phyloP scores from a whole-genome alignment of 2,888 invertebrate genomes.

The Andrena hattorfiana region DNA sequence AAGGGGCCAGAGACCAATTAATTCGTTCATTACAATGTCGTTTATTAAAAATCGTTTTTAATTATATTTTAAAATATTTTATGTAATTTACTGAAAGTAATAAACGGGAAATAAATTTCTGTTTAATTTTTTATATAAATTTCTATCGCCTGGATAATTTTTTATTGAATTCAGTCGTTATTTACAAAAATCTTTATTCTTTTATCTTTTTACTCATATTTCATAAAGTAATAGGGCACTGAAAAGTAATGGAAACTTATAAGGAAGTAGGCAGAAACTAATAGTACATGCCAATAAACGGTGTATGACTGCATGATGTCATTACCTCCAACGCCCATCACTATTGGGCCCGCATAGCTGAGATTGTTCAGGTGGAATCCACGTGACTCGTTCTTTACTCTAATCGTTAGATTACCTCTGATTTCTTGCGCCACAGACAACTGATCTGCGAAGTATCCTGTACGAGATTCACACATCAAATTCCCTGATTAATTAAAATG shows the following conservation, averaged over 20 bases:
- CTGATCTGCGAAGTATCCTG: slow-evolving; percentile 94
- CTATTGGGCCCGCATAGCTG: slow-evolving; percentile 98
- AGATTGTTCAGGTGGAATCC: slow-evolving; percentile 95
- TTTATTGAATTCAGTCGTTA: background rate
- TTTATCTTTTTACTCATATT: background rate
- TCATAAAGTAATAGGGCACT: background rate
- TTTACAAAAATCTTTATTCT: background rate
- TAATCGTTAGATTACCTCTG: slow-evolving; percentile 91
- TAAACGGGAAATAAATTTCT: background rate
- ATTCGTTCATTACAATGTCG: background rate
- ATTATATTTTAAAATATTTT: background rate
- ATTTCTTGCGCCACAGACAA: slow-evolving; percentile 92
- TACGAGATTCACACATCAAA: slow-evolving; percentile 21
- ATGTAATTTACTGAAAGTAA: background rate
- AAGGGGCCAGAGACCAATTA: background rate
- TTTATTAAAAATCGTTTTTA: background rate
- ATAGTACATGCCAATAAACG: too few species aligned
- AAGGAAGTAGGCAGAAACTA: too few species aligned
- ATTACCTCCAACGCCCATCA: slow-evolving; percentile 98
- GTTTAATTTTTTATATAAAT: background rate
- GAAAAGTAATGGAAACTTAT: background rate
- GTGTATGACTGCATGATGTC: slow-evolving; percentile 16
- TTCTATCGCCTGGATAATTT: background rate
- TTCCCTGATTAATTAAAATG: background rate
- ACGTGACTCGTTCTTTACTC: slow-evolving; percentile 92